Evolutionary conservation across 2,888 invertebrate species (phyloP).

Genomic region (Aspidapion aeneum): DNA sequence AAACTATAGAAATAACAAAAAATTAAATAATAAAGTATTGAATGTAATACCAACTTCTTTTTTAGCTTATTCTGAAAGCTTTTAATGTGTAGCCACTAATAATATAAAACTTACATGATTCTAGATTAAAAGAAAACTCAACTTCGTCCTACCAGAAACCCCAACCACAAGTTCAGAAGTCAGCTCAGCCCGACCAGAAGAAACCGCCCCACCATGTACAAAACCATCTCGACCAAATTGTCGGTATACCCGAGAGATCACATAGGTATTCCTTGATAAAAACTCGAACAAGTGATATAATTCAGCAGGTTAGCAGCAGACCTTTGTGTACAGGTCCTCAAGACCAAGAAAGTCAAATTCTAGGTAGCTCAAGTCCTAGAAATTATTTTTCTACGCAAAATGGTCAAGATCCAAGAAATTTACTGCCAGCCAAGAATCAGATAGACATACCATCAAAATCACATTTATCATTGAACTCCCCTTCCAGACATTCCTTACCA

Average conservation of each 20-base stretch:
- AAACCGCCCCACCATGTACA: slow-evolving; percentile 13
- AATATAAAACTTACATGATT: too few species aligned
- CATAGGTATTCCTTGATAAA: slow-evolving; percentile 36
- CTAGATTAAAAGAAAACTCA: slow-evolving; percentile 34
- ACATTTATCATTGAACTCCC: too few species aligned
- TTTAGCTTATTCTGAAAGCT: too few species aligned
- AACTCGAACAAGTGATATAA: slow-evolving; percentile 36
- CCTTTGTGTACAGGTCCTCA: slow-evolving; percentile 29
- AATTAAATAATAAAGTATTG: too few species aligned
- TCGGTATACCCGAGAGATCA: slow-evolving; percentile 34
- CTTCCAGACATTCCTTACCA: background rate
- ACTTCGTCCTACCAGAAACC: slow-evolving; percentile 37
- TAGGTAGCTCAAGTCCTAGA: background rate
- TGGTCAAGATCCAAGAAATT: background rate
- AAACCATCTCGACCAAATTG: slow-evolving; percentile 29
- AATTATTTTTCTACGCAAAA: background rate
- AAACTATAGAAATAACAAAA: too few species aligned
- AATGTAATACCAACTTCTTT: too few species aligned
- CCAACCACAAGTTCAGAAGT: slow-evolving; percentile 40
- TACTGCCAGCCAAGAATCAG: background rate
- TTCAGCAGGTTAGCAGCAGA: slow-evolving; percentile 39
- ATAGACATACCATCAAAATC: too few species aligned
- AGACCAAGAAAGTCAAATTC: background rate
- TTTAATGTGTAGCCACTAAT: too few species aligned
- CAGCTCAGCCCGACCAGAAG: slow-evolving; percentile 8